Evolutionary conservation across 1,140 invertebrate species (phyloP).

Genomic region (Streblospio benedicti): DNA sequence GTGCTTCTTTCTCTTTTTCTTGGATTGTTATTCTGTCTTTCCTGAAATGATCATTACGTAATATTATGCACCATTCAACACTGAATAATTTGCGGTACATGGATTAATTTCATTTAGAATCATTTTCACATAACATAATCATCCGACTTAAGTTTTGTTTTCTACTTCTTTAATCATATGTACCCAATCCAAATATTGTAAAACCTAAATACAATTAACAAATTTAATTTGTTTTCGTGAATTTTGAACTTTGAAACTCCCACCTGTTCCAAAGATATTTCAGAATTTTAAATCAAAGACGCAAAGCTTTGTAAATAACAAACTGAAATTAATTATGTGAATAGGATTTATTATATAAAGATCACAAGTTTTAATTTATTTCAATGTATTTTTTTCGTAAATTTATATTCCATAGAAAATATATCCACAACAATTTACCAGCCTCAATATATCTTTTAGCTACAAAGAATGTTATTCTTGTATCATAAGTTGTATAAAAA

Average conservation of each 20-base stretch:
- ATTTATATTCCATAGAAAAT: too few relatives aligned
- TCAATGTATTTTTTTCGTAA: too few relatives aligned
- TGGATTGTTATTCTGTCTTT: conserved; percentile 88
- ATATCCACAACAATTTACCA: too few relatives aligned
- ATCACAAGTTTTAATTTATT: too few relatives aligned
- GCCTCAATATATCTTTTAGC: too few relatives aligned
- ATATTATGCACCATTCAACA: not conserved
- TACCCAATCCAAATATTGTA: not conserved
- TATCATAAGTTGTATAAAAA: not conserved
- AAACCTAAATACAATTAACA: not conserved
- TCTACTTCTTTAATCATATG: not conserved
- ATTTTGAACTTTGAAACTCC: too few relatives aligned
- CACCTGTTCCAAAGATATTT: too few relatives aligned
- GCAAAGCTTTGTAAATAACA: too few relatives aligned
- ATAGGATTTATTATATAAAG: too few relatives aligned
- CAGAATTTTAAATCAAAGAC: too few relatives aligned
- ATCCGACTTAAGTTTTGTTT: not conserved
- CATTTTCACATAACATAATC: not conserved
- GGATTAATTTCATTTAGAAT: not conserved
- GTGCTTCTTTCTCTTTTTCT: conserved; percentile 81
- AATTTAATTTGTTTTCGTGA: not conserved
- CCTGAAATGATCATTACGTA: conserved; percentile 29
- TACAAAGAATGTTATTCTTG: not conserved
- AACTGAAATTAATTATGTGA: too few relatives aligned
- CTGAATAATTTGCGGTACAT: not conserved